Evolutionary conservation across 2,113 vertebrate species (phyloP).

Genomic region (Chloropsis hardwickii): DNA sequence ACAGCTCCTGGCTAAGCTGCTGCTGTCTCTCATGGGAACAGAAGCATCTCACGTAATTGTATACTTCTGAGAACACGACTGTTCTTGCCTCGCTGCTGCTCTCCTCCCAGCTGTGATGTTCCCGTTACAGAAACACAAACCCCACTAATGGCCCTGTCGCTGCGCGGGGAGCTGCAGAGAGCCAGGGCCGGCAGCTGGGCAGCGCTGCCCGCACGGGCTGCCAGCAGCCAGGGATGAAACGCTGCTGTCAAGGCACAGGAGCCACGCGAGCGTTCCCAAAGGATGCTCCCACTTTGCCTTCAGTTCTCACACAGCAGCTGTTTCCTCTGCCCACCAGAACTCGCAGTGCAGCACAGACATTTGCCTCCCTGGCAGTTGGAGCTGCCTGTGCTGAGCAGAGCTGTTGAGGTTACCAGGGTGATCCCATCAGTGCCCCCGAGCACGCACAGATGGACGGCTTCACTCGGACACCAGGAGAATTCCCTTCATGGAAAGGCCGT

Average conservation of each 20-base stretch:
- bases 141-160: accelerated
- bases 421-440: accelerated
- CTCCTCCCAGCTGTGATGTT: background rate
- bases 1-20: background rate
- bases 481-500: background rate
- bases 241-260: accelerated
- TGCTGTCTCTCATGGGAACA: background rate
- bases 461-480: background rate
- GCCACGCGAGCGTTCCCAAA: accelerated
- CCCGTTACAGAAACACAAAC: background rate
- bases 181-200: background rate
- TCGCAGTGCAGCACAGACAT: accelerated
- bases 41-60: background rate
- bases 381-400: background rate
- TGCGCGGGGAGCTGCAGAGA: accelerated
- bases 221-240: accelerated
- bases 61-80: accelerated
- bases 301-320: accelerated
- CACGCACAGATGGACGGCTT: accelerated
- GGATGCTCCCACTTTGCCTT: accelerated
- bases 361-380: accelerated
- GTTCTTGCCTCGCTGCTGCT: accelerated
- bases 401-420: accelerated
- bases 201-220: background rate
- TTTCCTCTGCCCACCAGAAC: background rate